Evolutionary conservation across 2,888 invertebrate genomes (phyloP), one percentile per base, ranked within the genome.

Genomic region (Candidula unifasciata): DNA sequence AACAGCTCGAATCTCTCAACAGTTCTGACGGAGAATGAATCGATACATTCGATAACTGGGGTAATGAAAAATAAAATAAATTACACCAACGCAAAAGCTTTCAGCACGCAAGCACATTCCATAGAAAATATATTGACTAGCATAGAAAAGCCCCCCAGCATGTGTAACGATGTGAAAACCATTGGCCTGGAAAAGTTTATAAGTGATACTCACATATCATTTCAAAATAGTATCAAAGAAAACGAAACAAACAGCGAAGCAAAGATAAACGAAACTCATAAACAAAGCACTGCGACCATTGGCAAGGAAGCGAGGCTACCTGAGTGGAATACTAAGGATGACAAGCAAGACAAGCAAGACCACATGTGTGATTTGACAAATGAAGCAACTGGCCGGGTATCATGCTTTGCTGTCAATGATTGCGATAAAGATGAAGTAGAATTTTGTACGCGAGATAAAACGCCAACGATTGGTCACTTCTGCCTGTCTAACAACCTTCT

Each of bases 401-500:
- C 52, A 3, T 21, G 24, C n/a, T n/a, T 27, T 52, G 8, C n/a
- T 0, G 13, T 27, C n/a, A 73, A 44, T 27, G 10, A 27, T 6
- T 6, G 21, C 52, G 44, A 52, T 8, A 10, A 37, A 2, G 37
- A 18, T 24, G 37, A 37, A 18, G 13, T 8, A 16, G 57, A 10
- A 21, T 60, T 35, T 27, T 57, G 27, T 30, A 3, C 3, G 27
- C 57, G 3, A 2, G 2, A 6, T n/a, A 64, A 78, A 44, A 83
- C 82, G 44, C 69, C 82, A 6, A 84, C 86, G 74, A 87, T 91
- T 35, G 85, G 88, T 1, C 86, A 87, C 44, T 83, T 90, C 30
- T 91, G 90, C 66, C 87, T 83, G 69, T 90, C 90, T 44, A 91
- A 91, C 80, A 85, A 84, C 82, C 88, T 90, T 83, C 81, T 91